Evolutionary conservation across 2,113 vertebrate species (phyloP).

Genomic region (Zootoca vivipara): DNA sequence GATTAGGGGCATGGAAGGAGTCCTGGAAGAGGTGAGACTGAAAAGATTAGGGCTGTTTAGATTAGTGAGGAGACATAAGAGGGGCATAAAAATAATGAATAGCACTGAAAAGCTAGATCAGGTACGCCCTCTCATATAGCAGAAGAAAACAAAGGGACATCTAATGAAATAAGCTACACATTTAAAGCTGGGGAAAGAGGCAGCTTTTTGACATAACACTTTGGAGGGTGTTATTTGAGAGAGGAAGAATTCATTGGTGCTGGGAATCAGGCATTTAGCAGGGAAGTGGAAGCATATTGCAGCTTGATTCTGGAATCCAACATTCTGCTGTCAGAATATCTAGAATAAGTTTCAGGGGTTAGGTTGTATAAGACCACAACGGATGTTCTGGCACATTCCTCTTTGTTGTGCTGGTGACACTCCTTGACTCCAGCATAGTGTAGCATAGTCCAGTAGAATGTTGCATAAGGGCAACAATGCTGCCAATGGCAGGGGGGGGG

Average conservation of each 20-base stretch:
- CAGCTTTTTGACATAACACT: background rate
- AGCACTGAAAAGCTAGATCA: constrained; percentile 14
- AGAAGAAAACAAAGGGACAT: constrained; percentile 21
- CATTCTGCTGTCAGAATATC: background rate
- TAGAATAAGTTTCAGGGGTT: background rate
- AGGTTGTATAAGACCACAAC: background rate
- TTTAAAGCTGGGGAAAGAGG: background rate
- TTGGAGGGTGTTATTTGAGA: background rate
- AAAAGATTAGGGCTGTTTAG: constrained; percentile 25
- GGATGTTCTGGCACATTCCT: background rate
- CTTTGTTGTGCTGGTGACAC: too few relatives aligned
- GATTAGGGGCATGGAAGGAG: constrained; percentile 13
- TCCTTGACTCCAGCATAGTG: background rate
- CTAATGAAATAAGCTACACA: constrained; percentile 8
- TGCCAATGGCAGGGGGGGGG: background rate
- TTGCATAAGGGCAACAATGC: background rate
- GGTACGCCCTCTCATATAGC: constrained; percentile 1
- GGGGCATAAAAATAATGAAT: constrained; percentile 29
- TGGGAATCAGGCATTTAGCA: background rate
- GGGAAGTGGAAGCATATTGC: background rate
- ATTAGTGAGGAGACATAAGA: constrained; percentile 22
- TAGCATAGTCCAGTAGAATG: background rate
- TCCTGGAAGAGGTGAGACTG: constrained; percentile 13
- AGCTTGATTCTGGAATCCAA: background rate
- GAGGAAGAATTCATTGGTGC: background rate